A percentile compares a stretch with the other conserved stretches of the same genome.
These are phyloP conservation scores for Semaprochilodus insignis DNA, from an alignment of 2,797 vertebrate species.

Conservation along the genomic window DNA sequence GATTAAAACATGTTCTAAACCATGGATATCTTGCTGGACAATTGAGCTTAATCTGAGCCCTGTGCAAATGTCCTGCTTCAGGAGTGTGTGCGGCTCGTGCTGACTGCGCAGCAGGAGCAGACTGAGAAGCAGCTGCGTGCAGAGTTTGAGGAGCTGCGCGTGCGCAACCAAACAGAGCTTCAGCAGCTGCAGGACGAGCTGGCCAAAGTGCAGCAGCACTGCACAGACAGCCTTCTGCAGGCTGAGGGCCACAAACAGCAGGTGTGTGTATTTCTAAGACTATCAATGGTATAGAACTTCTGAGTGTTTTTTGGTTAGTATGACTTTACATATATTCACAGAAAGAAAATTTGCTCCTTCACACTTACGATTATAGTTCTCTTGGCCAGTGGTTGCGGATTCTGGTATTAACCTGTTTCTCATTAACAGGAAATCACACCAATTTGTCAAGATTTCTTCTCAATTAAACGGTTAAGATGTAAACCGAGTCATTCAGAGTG, in stretches of 20 bases:
- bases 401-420: too few species aligned
- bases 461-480: too few species aligned
- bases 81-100: slow-evolving; percentile 74
- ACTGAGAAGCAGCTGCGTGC: slow-evolving; percentile 70
- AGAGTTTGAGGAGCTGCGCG: slow-evolving; percentile 75
- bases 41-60: background rate
- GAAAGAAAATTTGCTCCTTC: too few species aligned
- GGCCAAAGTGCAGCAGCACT: slow-evolving; percentile 75
- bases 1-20: background rate
- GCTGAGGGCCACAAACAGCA: slow-evolving; percentile 84
- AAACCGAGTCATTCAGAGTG: too few species aligned
- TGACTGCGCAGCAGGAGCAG: slow-evolving; percentile 75
- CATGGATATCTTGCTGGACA: background rate
- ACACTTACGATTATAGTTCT: too few species aligned
- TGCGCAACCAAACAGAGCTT: slow-evolving; percentile 69
- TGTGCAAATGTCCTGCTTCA: slow-evolving; percentile 55
- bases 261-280: slow-evolving; percentile 66
- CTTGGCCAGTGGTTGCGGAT: too few species aligned
- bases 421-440: too few species aligned
- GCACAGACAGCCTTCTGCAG: slow-evolving; percentile 75
- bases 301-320: too few species aligned
- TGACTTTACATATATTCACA: too few species aligned
- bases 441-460: too few species aligned
- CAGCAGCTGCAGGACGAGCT: slow-evolving; percentile 80
- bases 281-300: background rate